Percentiles rank a stretch among this genome's conserved stretches.
Evolutionary conservation across 2,888 invertebrate species (phyloP).

Genomic region (Deilephila porcellus): DNA sequence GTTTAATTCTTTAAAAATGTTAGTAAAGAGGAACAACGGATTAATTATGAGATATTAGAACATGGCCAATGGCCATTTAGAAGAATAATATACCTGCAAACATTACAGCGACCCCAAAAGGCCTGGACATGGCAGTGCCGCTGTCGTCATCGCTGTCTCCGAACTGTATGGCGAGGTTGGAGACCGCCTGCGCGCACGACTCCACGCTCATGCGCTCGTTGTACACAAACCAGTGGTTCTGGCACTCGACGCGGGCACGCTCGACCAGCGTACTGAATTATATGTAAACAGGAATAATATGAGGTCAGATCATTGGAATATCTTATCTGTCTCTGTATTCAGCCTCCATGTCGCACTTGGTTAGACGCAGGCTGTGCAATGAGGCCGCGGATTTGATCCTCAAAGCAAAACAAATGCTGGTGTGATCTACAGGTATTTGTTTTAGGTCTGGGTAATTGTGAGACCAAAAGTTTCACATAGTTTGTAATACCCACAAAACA

Average conservation of each 20-base stretch:
- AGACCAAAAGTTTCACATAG: too few species aligned
- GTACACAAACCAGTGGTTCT: conserved; percentile 99
- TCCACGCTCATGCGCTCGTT: conserved; percentile 98
- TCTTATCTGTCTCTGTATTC: too few species aligned
- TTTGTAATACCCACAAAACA: too few species aligned
- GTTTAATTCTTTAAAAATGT: too few species aligned
- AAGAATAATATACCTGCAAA: conserved; percentile 89
- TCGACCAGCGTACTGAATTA: conserved; percentile 91
- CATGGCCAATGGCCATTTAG: neutral
- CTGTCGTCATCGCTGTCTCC: conserved; percentile 99
- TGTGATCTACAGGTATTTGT: too few species aligned
- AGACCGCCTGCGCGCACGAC: conserved; percentile 99
- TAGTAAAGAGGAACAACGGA: too few species aligned
- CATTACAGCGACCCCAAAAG: conserved; percentile 99
- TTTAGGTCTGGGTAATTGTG: too few species aligned
- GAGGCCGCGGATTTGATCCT: too few species aligned
- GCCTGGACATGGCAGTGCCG: conserved; percentile 97
- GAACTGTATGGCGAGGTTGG: conserved; percentile 99
- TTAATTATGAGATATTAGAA: neutral
- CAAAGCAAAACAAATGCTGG: too few species aligned
- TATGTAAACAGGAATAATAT: conserved; percentile 27
- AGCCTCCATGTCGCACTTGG: too few species aligned
- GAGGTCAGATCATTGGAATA: neutral
- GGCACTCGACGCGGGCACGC: conserved; percentile 97
- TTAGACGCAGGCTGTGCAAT: too few species aligned